Conservation (phyloP, 2,888 invertebrate genomes). For the Hedya salicella region DNA sequence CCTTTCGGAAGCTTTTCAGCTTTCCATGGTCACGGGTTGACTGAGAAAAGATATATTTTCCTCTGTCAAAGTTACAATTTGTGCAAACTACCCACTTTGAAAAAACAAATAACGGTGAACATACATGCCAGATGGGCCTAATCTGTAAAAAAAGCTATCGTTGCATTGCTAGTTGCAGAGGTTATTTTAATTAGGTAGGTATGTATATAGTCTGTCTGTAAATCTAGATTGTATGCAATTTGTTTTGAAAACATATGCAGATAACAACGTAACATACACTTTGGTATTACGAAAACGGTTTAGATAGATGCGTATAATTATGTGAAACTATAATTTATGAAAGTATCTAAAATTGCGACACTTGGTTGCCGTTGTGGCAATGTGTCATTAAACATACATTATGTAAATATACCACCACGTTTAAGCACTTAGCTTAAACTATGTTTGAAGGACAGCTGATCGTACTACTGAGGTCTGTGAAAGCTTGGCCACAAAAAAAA, state of each 20-base stretch:
- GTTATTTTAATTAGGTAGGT: background rate
- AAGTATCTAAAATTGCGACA: slow-evolving; percentile 13
- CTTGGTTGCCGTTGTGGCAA: slow-evolving; percentile 13
- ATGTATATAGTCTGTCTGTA: too few relatives aligned
- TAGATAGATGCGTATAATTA: slow-evolving; percentile 7
- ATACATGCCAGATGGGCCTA: too few relatives aligned
- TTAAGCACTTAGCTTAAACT: slow-evolving; percentile 3
- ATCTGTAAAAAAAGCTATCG: background rate
- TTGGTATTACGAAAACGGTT: slow-evolving; percentile 18
- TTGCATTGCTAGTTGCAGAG: background rate
- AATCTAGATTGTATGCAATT: slow-evolving; percentile 18
- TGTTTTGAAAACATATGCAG: background rate
- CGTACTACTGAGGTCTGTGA: background rate
- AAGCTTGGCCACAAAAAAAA: background rate
- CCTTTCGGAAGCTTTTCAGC: too few relatives aligned
- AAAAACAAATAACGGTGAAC: too few relatives aligned
- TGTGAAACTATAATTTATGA: slow-evolving; percentile 10
- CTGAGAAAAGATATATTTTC: too few relatives aligned
- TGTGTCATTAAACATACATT: slow-evolving; percentile 22
- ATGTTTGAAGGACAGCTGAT: slow-evolving; percentile 14
- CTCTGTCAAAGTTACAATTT: too few relatives aligned
- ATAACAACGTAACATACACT: slow-evolving; percentile 11
- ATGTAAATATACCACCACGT: slow-evolving; percentile 13
- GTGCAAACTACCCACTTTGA: too few relatives aligned
- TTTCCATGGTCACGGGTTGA: too few relatives aligned